These are phyloP conservation scores for Lepus townsendii DNA, from an alignment of 2,797 vertebrate genomes.

Conservation along the genomic window DNA sequence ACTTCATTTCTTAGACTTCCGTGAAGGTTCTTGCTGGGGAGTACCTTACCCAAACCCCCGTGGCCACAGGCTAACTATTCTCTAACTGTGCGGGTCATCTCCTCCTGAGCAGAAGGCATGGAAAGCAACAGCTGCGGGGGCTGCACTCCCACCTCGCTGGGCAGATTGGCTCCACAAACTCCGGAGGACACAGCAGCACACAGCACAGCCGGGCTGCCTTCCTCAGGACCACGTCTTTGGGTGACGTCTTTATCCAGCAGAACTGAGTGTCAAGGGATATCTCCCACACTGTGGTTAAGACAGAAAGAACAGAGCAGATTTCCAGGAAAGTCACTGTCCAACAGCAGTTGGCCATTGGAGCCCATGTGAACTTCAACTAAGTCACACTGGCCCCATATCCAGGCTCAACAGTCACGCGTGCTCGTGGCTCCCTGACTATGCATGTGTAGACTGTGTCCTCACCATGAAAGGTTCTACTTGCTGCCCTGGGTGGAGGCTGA, in stretches of 20 bases:
- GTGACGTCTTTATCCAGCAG: not conserved
- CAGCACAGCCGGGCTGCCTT: not conserved
- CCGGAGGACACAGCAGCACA: not conserved
- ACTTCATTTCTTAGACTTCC: not conserved
- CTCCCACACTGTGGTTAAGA: not conserved
- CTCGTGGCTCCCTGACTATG: not conserved
- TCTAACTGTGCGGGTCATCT: not conserved
- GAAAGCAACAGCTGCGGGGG: not conserved
- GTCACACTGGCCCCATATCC: not conserved
- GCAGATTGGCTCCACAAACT: not conserved
- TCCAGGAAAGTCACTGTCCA: not conserved
- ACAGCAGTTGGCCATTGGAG: not conserved
- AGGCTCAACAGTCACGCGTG: not conserved
- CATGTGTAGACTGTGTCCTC: not conserved
- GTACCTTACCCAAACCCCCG: not conserved
- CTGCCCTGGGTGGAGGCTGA: rapidly evolving
- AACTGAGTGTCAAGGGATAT: constrained; percentile 25
- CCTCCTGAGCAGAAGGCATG: not conserved
- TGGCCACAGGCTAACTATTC: not conserved
- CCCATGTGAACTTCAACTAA: not conserved
- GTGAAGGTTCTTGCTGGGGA: not conserved
- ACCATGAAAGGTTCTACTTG: not conserved
- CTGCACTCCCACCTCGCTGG: rapidly evolving
- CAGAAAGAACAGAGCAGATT: not conserved
- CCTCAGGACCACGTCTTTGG: not conserved